A percentile compares a stretch with the other conserved stretches of the same genome.
Evolutionary conservation across 1,140 invertebrate species (phyloP).

Genomic region (Macrosteles quadrilineatus): DNA sequence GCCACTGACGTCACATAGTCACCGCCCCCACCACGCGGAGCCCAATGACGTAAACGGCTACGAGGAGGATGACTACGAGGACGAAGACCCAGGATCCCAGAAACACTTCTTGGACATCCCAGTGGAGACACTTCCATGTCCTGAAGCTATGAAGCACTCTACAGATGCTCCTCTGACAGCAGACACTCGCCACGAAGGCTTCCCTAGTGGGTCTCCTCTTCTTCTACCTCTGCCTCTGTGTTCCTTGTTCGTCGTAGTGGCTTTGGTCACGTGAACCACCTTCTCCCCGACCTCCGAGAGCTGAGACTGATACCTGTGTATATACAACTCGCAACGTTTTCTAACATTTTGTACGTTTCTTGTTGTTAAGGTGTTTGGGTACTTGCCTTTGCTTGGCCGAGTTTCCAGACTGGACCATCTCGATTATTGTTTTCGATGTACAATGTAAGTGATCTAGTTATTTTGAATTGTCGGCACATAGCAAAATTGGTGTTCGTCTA

Average conservation of each 20-base stretch:
- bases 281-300: conserved; percentile 30
- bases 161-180: conserved; percentile 19
- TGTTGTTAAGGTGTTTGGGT: no score
- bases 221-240: background rate
- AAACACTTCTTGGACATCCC: conserved; percentile 28
- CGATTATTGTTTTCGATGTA: no score
- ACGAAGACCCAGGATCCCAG: background rate
- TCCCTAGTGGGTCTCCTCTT: background rate
- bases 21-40: conserved; percentile 6
- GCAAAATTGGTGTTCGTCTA: no score
- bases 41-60: background rate
- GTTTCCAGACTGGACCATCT: no score
- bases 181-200: background rate
- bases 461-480: no score
- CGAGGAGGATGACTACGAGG: conserved; percentile 21
- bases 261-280: background rate
- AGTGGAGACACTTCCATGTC: conserved; percentile 19
- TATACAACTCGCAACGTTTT: background rate
- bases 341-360: conserved; percentile 18
- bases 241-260: background rate
- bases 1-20: conserved; percentile 19
- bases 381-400: no score
- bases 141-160: conserved; percentile 18
- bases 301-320: background rate
- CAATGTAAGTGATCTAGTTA: no score